phyloP scores from a whole-genome alignment of 2,797 vertebrate genomes.

The Hydrophis major region DNA sequence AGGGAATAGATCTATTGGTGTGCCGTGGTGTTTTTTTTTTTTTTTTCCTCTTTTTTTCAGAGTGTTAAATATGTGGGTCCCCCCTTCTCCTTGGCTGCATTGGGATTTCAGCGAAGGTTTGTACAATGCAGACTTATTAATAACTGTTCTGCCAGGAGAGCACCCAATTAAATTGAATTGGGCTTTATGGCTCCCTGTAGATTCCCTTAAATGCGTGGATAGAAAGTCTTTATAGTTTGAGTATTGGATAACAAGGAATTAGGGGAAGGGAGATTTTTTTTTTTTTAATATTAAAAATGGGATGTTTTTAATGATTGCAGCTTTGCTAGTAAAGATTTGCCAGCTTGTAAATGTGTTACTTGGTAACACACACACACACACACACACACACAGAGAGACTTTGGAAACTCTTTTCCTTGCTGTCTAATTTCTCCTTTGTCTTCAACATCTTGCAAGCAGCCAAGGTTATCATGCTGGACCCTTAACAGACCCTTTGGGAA shows the following conservation, averaged over 20 bases:
- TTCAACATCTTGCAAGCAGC: slow-evolving; percentile 12
- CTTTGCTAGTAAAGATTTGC: slow-evolving; percentile 40
- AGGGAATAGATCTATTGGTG: slow-evolving; percentile 38
- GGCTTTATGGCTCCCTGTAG: slow-evolving; percentile 72
- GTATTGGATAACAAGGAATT: slow-evolving; percentile 63
- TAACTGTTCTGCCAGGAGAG: slow-evolving; percentile 75
- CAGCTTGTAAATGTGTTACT: slow-evolving; percentile 51
- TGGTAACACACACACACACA: not conserved
- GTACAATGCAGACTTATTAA: slow-evolving; percentile 73
- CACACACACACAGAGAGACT: not conserved
- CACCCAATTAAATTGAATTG: slow-evolving; percentile 77
- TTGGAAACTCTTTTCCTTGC: not conserved
- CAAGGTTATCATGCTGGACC: slow-evolving; percentile 11
- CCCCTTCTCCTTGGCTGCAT: slow-evolving; percentile 45
- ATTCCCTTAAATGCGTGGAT: slow-evolving; percentile 65
- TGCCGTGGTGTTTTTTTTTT: slow-evolving; percentile 30
- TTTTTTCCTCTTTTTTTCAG: not conserved
- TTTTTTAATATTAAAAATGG: not conserved
- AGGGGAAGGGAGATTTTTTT: not conserved
- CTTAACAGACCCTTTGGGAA: slow-evolving; percentile 35
- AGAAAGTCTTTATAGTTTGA: slow-evolving; percentile 55
- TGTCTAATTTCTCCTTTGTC: not conserved
- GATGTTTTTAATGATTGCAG: slow-evolving; percentile 53
- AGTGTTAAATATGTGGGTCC: slow-evolving; percentile 60
- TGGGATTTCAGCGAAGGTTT: slow-evolving; percentile 68